Evolutionary conservation across 2,888 invertebrate species (phyloP), one percentile per base, ranked within the genome.

Genomic region (Conops quadrifasciatus): DNA sequence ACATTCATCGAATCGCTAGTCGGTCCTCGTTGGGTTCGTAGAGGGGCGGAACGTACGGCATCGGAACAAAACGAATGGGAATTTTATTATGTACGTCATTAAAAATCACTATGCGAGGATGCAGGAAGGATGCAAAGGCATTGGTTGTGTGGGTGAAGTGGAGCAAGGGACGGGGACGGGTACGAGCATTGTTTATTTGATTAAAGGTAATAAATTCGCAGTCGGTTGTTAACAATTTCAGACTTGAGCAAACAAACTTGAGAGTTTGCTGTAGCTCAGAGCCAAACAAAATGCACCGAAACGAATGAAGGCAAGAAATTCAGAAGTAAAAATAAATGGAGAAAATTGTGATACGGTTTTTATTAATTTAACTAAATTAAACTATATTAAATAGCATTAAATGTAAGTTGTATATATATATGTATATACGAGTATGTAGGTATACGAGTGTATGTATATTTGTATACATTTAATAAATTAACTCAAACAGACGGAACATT

Each of bases 21-120:
- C 4, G 36, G 5, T 49, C 49, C n/a, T n/a, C 24, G n/a, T n/a
- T n/a, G n/a, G n/a, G n/a, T n/a, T n/a, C n/a, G n/a, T 36, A 36
- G 66, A n/a, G 9, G 13, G 3, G 2, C 16, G 62, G 51, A 62
- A 58, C 51, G 58, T 2, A 58, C 58, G 83, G 84, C 80, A 83
- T 78, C 79, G 83, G 81, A 78, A 81, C 81, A 82, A 81, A 83
- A 83, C 79, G 83, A 83, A 84, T 84, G 83, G 83, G 80, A 84
- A 81, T 84, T 83, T 83, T 82, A 83, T 83, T 83, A 84, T 83
- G 84, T 84, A 81, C 84, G 84, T 84, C 84, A 83, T 83, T 83
- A 83, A 83, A 83, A 82, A 81, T 80, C 80, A 83, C 83, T 83
- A 84, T 82, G 64, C 71, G 73, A 74, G 65, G 70, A 43, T 19